Evolutionary conservation across 1,140 invertebrate species (phyloP).

Genomic region (Lutraria rhynchaena): DNA sequence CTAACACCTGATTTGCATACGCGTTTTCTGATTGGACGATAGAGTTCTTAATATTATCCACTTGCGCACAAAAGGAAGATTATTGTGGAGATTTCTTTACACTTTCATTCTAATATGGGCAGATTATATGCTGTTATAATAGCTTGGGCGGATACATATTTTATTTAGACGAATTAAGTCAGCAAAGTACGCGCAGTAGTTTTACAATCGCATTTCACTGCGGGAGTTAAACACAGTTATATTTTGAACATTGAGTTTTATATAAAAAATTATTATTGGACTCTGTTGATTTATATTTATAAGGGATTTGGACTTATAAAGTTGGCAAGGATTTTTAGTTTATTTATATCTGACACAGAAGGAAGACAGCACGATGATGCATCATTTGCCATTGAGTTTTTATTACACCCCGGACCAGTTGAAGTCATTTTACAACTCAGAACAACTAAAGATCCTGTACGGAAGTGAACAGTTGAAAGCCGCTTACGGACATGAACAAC

Average conservation of each 20-base stretch:
- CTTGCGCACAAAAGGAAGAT: conserved; percentile 47
- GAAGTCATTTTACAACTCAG: conserved; percentile 51
- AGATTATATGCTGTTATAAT: conserved; percentile 54
- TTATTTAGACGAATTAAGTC: conserved; percentile 52
- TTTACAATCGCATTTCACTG: conserved; percentile 32
- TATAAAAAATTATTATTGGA: too few relatives aligned
- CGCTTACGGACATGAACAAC: conserved; percentile 49
- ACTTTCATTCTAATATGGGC: conserved; percentile 47
- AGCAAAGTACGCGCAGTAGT: conserved; percentile 4
- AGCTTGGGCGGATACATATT: conserved; percentile 51
- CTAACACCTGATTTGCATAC: conserved; percentile 40
- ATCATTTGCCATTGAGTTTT: conserved; percentile 54
- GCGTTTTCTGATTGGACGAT: conserved; percentile 15
- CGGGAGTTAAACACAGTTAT: background rate
- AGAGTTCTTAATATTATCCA: conserved; percentile 16
- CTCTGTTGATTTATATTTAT: too few relatives aligned
- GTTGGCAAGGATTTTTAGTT: background rate
- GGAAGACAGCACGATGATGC: conserved; percentile 29
- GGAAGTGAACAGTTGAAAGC: conserved; percentile 54
- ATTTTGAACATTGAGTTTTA: too few relatives aligned
- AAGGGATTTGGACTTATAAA: too few relatives aligned
- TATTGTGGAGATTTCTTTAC: conserved; percentile 40
- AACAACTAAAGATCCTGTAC: conserved; percentile 54
- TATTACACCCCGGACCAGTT: conserved; percentile 57
- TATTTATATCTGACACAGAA: background rate